phyloP scores from a whole-genome alignment of 2,888 invertebrate species.

The Cheilosia vernalis region DNA sequence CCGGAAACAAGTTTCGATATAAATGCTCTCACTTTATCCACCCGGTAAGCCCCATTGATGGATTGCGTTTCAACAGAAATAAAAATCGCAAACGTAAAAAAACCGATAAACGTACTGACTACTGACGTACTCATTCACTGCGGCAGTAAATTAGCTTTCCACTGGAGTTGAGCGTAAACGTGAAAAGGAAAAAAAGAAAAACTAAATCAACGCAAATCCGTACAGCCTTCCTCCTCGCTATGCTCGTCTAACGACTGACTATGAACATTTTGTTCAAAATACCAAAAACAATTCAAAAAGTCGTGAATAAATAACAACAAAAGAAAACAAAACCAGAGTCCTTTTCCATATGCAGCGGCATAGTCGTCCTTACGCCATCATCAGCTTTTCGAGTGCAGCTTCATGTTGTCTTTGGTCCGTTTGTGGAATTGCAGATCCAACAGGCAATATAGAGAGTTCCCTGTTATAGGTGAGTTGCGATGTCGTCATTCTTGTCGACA shows the following conservation, averaged over 20 bases:
- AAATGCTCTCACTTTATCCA: conserved; percentile 43
- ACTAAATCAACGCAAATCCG: not conserved
- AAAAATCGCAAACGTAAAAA: conserved; percentile 24
- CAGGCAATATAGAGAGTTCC: not conserved
- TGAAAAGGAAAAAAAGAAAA: not conserved
- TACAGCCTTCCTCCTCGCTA: not conserved
- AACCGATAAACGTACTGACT: conserved; percentile 5
- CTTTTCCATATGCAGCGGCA: conserved; percentile 15
- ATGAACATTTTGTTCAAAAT: not conserved
- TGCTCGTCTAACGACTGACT: conserved; percentile 1
- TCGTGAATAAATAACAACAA: conserved; percentile 22
- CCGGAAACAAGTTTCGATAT: conserved; percentile 44
- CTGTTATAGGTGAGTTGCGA: conserved; percentile 15
- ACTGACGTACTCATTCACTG: conserved; percentile 21
- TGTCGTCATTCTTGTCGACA: conserved; percentile 45
- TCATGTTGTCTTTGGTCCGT: not conserved
- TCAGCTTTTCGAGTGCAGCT: conserved; percentile 52
- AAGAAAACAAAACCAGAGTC: not conserved
- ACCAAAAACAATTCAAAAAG: not conserved
- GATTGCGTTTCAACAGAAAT: conserved; percentile 44
- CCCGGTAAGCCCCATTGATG: conserved; percentile 52
- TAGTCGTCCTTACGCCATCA: conserved; percentile 42
- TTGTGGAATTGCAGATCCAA: not conserved
- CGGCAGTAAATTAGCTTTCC: conserved; percentile 55
- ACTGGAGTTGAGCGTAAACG: conserved; percentile 14